Base-by-base conservation (phyloP, 2,888 invertebrate species). In the Ditylenchus weischeri region DNA sequence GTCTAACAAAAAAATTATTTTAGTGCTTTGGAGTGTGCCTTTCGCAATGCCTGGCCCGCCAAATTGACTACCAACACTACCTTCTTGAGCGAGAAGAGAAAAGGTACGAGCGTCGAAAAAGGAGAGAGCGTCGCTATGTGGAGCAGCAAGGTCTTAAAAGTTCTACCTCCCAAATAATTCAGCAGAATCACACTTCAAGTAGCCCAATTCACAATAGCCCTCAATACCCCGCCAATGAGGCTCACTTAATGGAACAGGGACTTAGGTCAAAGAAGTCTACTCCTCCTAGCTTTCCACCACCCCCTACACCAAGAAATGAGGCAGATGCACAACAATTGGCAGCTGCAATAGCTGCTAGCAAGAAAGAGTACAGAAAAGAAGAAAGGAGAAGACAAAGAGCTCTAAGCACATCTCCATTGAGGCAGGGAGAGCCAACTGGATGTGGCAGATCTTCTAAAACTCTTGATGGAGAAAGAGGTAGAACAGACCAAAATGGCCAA, bases 41-140 rank as follows among this genome's bases (percentile, higher is more conserved):
- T 4, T 72, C 81, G 8, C 82, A 83, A 69, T 73, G 83, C 47
- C 72, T 83, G 48, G 80, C 81, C 1, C 76, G 78, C 57, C 83
- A 83, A 76, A 81, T 83, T 58, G 83, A 83, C 50, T 81, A 80
- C 64, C 83, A 83, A 64, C 75, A 74, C 21, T 83, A 75, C 65
- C 61, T 83, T 47, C 71, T 83, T 59, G 79, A 77, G 29, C 69
- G 80, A 58, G 80, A 83, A 73, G 79, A 78, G 3, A 71, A 79
- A 51, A 71, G 80, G 60, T 64, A 76, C 57, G 80, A 80, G 23
- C 68, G 81, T 57, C 69, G 80, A 19, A 66, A 73, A 47, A 74
- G 77, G 38, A 62, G 77, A 57, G 78, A 79, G 49, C 43, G 49
- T 21, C 49, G 71, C 13, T 54, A 66, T 36, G 62, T 68, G 6